phyloP scores from a whole-genome alignment of 2,888 invertebrate species.

The Thecophora atra region DNA sequence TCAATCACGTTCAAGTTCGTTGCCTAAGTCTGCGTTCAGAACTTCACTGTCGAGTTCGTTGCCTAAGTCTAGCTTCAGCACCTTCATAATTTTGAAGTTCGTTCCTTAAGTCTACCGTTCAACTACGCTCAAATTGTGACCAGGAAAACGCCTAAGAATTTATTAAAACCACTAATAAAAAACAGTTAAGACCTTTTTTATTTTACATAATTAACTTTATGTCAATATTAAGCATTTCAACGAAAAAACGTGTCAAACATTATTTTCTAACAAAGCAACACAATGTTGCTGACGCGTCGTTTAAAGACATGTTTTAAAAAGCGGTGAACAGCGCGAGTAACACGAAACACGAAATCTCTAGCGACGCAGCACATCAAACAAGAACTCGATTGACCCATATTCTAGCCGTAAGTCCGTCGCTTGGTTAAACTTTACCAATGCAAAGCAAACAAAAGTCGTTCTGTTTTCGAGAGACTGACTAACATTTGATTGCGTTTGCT shows the following conservation, averaged over 20 bases:
- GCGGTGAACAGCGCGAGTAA: neutral
- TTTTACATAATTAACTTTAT: too few relatives aligned
- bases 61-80: slow-evolving; percentile 11
- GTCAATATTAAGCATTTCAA: too few relatives aligned
- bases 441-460: neutral
- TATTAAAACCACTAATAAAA: too few relatives aligned
- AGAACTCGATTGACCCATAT: slow-evolving; percentile 24
- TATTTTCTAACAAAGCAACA: neutral
- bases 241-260: neutral
- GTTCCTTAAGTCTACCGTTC: slow-evolving; percentile 13
- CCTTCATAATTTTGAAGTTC: too few relatives aligned
- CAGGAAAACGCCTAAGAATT: too few relatives aligned
- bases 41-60: neutral
- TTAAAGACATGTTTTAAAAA: too few relatives aligned
- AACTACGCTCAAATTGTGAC: too few relatives aligned
- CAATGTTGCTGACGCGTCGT: too few relatives aligned
- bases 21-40: slow-evolving; percentile 12
- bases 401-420: neutral
- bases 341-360: neutral
- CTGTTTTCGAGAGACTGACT: too few relatives aligned
- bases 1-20: neutral
- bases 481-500: neutral
- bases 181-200: too few relatives aligned
- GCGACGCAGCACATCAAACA: neutral
- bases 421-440: neutral